phyloP scores from a whole-genome alignment of 2,797 vertebrate genomes.

The Australoheros facetus region DNA sequence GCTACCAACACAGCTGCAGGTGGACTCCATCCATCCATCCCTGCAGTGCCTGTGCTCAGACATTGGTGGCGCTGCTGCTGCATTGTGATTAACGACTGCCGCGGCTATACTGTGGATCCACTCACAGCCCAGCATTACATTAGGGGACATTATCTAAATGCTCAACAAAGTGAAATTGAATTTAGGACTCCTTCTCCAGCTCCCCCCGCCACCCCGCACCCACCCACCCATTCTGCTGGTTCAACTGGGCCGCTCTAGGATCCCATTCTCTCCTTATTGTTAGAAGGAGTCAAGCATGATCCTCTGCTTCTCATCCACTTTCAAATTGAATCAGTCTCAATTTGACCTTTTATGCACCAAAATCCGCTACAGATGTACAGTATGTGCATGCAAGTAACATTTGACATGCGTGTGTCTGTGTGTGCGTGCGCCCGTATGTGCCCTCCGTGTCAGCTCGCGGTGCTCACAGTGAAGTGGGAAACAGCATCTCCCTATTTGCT shows the following conservation, averaged over 20 bases:
- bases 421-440: slow-evolving; percentile 53
- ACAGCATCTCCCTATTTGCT: slow-evolving; percentile 81
- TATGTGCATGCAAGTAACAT: slow-evolving; percentile 62
- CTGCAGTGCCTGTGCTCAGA: slow-evolving; percentile 47
- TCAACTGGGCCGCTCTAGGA: slow-evolving; percentile 70
- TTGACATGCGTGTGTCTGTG: slow-evolving; percentile 42
- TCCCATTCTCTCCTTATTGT: slow-evolving; percentile 80
- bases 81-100: slow-evolving; percentile 56
- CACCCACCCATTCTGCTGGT: slow-evolving; percentile 32
- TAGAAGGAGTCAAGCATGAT: slow-evolving; percentile 64
- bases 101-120: slow-evolving; percentile 53
- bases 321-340: slow-evolving; percentile 81
- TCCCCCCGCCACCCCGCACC: not conserved
- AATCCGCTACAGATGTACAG: slow-evolving; percentile 77
- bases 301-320: slow-evolving; percentile 74
- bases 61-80: slow-evolving; percentile 77
- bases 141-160: slow-evolving; percentile 81
- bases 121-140: slow-evolving; percentile 70
- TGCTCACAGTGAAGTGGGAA: slow-evolving; percentile 79
- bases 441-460: slow-evolving; percentile 64
- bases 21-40: slow-evolving; percentile 1
- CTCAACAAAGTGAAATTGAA: slow-evolving; percentile 82
- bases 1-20: not conserved
- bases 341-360: slow-evolving; percentile 80
- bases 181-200: slow-evolving; percentile 62